Evolutionary conservation across 2,888 invertebrate species (phyloP), one percentile per base, ranked within the genome.

Genomic region (Leptinotarsa haldemani): DNA sequence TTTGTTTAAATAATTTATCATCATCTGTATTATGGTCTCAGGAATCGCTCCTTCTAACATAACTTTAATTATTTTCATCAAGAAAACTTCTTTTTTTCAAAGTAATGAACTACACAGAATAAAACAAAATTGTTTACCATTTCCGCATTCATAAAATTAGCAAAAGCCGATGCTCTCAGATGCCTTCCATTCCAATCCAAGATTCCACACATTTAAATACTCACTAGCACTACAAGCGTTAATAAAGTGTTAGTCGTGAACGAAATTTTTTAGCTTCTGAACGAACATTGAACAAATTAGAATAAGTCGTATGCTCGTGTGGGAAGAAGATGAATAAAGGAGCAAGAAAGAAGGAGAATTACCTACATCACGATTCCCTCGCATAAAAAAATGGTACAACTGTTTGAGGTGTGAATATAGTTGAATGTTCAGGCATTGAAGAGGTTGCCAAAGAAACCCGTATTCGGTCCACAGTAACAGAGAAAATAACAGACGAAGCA

Each of bases 201-300:
- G 70, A 74, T 69, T 63, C 66, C 61, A 69, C 48, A 67, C 67
- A 53, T 67, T 63, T 68, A 64, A 74, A 70, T 70, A 70, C 67
- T 74, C 63, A 70, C 70, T 61, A 74, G 70, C 74, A 71, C 74
- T 65, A 74, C 64, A 70, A 75, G 70, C 70, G 72, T 70, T 72
- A 75, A 75, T 75, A 73, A 74, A 77, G 66, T 71, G 71, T 67
- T 66, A 66, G 70, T 76, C 77, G 75, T 76, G 77, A 77, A 68
- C 46, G 46, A 46, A 64, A 70, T 50, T 74, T 73, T 72, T 75
- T 65, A 56, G 69, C 65, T 69, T 69, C 61, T 63, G 71, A 56
- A 70, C 75, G 73, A 74, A 77, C 74, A 76, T 74, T 53, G 64
- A 71, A 77, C 77, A 77, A 77, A 77, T 77, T 77, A 77, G 77